Percentiles rank a stretch among this genome's conserved stretches.
These are phyloP conservation scores for Serinus canaria DNA, from an alignment of 2,113 vertebrate species.

Conservation along the genomic window DNA sequence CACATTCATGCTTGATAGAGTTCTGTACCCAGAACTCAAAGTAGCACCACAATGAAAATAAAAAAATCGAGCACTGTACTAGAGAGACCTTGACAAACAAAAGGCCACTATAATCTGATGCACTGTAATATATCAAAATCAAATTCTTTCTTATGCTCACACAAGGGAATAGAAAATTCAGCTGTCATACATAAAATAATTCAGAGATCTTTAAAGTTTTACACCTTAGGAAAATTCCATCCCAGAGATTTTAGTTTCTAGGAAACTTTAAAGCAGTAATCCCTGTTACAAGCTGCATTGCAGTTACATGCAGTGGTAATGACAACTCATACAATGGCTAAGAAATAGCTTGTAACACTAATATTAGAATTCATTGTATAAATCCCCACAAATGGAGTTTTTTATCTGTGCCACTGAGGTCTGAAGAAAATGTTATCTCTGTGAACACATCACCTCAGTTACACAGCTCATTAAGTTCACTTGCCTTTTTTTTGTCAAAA, in stretches of 20 bases:
- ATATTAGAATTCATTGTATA: not conserved
- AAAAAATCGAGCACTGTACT: not conserved
- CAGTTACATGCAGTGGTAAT: not conserved
- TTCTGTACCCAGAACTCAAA: not conserved
- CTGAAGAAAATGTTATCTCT: not conserved
- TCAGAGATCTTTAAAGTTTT: not conserved
- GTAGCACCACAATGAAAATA: not conserved
- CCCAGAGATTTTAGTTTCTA: not conserved
- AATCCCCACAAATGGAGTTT: not conserved
- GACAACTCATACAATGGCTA: not conserved
- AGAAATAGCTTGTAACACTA: not conserved
- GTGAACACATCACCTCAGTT: not conserved
- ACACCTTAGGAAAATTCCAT: not conserved
- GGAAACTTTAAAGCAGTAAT: not conserved
- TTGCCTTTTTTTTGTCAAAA: not conserved
- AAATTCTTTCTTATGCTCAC: not conserved
- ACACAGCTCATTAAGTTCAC: not conserved
- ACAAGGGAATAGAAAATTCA: not conserved
- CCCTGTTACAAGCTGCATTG: not conserved
- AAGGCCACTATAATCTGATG: not conserved
- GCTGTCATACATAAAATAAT: not conserved
- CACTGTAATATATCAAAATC: not conserved
- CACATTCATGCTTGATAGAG: not conserved
- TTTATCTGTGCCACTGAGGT: not conserved
- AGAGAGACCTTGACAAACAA: not conserved